Conservation (phyloP, 2,888 invertebrate genomes). For the Frankliniella fusca region DNA sequence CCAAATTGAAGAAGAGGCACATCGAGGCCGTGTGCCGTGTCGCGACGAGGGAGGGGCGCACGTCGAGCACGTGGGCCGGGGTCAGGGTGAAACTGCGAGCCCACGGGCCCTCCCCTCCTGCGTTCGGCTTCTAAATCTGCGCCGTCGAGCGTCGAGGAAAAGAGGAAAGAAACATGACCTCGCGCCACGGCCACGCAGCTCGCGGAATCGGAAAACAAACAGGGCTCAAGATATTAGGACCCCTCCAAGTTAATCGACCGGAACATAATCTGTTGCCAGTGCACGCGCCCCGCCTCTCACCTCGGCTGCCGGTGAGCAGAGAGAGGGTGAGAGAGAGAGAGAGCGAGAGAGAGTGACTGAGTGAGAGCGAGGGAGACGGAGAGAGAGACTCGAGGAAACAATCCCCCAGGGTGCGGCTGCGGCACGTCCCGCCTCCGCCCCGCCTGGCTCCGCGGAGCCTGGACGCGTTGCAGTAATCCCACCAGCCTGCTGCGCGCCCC, state of each 20-base stretch:
- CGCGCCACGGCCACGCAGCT: not conserved
- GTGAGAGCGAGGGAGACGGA: too few relatives aligned
- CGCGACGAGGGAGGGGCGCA: not conserved
- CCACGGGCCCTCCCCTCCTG: slow-evolving; percentile 18
- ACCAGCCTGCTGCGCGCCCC: too few relatives aligned
- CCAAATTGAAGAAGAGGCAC: too few relatives aligned
- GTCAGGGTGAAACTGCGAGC: not conserved
- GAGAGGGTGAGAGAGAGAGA: too few relatives aligned
- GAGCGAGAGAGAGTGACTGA: too few relatives aligned
- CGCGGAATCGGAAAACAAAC: slow-evolving; percentile 13
- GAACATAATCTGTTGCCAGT: not conserved
- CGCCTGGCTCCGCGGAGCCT: too few relatives aligned
- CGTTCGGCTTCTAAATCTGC: not conserved
- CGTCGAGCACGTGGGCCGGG: not conserved
- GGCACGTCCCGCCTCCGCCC: slow-evolving; percentile 28
- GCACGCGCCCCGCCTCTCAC: not conserved
- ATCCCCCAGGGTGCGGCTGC: too few relatives aligned
- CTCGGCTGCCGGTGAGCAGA: too few relatives aligned
- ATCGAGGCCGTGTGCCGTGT: too few relatives aligned
- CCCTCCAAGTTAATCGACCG: not conserved
- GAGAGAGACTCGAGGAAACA: too few relatives aligned
- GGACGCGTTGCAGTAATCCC: too few relatives aligned
- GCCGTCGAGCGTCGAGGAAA: not conserved
- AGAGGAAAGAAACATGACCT: not conserved
- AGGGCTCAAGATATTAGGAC: not conserved